Conservation (phyloP, 2,113 vertebrate genomes). For the Cebus imitator region DNA sequence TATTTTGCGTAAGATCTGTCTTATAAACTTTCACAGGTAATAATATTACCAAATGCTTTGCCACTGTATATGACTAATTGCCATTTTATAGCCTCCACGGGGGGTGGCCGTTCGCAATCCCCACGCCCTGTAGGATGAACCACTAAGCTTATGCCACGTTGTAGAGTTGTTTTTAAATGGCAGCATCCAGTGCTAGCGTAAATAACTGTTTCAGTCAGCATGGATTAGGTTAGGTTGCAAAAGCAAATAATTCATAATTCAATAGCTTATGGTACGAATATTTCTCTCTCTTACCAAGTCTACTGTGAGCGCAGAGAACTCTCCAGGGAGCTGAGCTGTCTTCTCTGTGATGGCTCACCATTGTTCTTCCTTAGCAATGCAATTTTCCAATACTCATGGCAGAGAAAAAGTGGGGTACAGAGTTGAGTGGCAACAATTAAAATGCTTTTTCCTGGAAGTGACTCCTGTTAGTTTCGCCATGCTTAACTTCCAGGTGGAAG, state of each 20-base stretch:
- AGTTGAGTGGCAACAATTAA: not conserved
- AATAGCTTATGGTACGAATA: not conserved
- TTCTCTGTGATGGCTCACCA: rapidly evolving
- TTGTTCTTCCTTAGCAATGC: not conserved
- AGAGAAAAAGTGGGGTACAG: not conserved
- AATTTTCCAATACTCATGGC: not conserved
- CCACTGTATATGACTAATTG: not conserved
- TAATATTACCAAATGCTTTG: not conserved
- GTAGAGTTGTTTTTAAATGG: not conserved
- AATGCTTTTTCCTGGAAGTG: not conserved
- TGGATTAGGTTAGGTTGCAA: not conserved
- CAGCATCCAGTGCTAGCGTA: not conserved
- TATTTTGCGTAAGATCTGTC: not conserved
- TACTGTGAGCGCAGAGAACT: not conserved
- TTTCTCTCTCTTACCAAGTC: not conserved
- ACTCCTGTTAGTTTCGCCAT: not conserved
- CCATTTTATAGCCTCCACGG: not conserved
- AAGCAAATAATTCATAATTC: not conserved
- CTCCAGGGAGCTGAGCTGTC: too few species aligned
- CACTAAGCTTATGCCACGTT: too few species aligned
- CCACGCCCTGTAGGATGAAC: not conserved
- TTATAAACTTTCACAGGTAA: not conserved
- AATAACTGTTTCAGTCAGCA: not conserved
- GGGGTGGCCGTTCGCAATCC: not conserved
- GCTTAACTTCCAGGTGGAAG: not conserved